Evolutionary conservation across 2,113 vertebrate species (phyloP), one percentile per base, ranked within the genome.

Genomic region (Phodopus roborovskii): DNA sequence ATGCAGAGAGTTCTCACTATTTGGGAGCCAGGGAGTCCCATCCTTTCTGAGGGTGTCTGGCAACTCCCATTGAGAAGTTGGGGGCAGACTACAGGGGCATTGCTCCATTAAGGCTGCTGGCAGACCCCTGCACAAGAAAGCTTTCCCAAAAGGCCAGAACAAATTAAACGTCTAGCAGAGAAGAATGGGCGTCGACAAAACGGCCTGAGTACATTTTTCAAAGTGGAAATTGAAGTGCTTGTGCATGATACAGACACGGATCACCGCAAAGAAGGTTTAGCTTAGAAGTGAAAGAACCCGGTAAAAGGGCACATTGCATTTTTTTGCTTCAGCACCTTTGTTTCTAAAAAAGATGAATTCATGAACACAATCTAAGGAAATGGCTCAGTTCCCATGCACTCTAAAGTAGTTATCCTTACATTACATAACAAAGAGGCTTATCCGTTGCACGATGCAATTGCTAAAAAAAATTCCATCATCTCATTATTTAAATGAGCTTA

Each of bases 211-310:
- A 50, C 92, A 48, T 96, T 98, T 97, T 96, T 98, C 97, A 97
- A 94, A 97, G 92, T 96, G 20, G 96, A 98, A 97, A 97, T 53
- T 92, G 97, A 98, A 97, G 13, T 94, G 95, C 62, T 97, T 97
- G 97, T 95, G 70, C 90, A 97, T 48, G 53, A 94, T 93, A 90
- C 22, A 71, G 91, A 93, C 58, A 68, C 0, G 89, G 96, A 96
- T 85, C 77, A 96, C 97, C 90, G 97, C 77, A 97, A 97, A 95
- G 94, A 70, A 50, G 92, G 91, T 95, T 97, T 96, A 75, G 93
- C 75, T 93, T 84, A 94, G 96, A 87, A 16, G 86, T 71, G 20
- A 53, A 94, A 92, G 53, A 75, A 58, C 24, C 4, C 24, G 83
- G 66, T 77, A 70, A 79, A 73, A 92, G 66, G 71, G 86, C 50